Percentiles rank a stretch among this genome's conserved stretches.
phyloP scores from a whole-genome alignment of 1,140 invertebrate genomes.

The Panulirus ornatus region DNA sequence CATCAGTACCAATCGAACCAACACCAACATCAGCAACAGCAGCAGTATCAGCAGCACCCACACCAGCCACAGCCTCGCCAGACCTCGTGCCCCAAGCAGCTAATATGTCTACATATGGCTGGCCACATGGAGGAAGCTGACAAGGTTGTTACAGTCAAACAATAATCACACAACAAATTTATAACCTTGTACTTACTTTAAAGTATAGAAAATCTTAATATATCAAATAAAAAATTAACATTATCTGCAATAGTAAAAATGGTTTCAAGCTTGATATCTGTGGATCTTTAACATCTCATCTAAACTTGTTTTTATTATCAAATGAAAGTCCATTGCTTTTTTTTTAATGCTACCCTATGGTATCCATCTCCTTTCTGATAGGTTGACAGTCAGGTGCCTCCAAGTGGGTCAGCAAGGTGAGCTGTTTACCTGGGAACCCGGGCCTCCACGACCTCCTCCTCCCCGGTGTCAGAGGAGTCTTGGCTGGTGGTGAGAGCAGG shows the following conservation, averaged over 20 bases:
- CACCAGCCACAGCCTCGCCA: slow-evolving; percentile 30
- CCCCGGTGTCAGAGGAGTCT: slow-evolving; percentile 54
- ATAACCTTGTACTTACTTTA: not conserved
- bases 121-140: slow-evolving; percentile 58
- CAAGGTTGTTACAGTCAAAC: slow-evolving; percentile 11
- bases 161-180: not conserved
- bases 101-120: slow-evolving; percentile 32
- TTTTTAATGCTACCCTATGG: not conserved
- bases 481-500: slow-evolving; percentile 54
- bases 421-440: slow-evolving; percentile 46
- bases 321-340: too few relatives aligned
- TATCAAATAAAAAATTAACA: too few relatives aligned
- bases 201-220: too few relatives aligned
- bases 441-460: slow-evolving; percentile 57
- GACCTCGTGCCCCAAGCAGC: slow-evolving; percentile 58
- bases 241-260: too few relatives aligned
- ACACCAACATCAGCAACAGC: slow-evolving; percentile 42
- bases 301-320: too few relatives aligned
- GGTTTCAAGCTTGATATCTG: too few relatives aligned
- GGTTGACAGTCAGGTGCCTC: slow-evolving; percentile 45
- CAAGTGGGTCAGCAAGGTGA: slow-evolving; percentile 25
- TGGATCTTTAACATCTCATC: too few relatives aligned
- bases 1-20: slow-evolving; percentile 28
- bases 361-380: slow-evolving; percentile 6
- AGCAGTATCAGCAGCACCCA: slow-evolving; percentile 22